These are phyloP conservation scores for Lycocorax pyrrhopterus DNA, from an alignment of 2,113 vertebrate species.

Conservation along the genomic window DNA sequence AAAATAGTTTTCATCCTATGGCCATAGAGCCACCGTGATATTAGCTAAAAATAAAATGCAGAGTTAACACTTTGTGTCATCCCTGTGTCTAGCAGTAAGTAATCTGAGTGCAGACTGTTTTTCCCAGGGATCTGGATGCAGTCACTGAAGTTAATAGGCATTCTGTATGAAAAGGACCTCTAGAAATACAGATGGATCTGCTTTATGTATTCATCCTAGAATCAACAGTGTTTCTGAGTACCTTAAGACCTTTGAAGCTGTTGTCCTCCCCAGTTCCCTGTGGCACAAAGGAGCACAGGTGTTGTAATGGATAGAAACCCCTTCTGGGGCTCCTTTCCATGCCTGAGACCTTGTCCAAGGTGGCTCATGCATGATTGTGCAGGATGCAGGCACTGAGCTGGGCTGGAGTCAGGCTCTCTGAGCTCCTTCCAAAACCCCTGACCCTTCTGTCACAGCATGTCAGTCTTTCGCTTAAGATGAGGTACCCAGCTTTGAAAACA, in stretches of 20 bases:
- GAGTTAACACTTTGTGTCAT: not conserved
- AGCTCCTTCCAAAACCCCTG: not conserved
- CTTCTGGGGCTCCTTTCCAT: not conserved
- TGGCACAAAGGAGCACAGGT: not conserved
- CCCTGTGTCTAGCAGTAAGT: not conserved
- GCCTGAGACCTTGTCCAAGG: not conserved
- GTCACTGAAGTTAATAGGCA: not conserved
- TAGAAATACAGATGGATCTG: not conserved
- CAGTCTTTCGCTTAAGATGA: not conserved
- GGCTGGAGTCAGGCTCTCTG: not conserved
- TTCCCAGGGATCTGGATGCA: not conserved
- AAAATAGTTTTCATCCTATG: not conserved
- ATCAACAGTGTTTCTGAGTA: not conserved
- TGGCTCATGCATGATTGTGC: accelerated
- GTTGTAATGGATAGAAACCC: not conserved
- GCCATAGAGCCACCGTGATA: not conserved
- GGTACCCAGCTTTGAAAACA: not conserved
- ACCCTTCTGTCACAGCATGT: not conserved
- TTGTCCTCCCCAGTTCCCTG: not conserved
- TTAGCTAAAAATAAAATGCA: not conserved
- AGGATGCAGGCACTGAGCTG: not conserved
- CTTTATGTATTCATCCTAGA: not conserved
- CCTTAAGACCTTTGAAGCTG: not conserved
- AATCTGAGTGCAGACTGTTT: not conserved
- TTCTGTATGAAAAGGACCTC: not conserved